Base-by-base conservation (phyloP, 2,888 invertebrate species). In the Lacanobia wlatinum region DNA sequence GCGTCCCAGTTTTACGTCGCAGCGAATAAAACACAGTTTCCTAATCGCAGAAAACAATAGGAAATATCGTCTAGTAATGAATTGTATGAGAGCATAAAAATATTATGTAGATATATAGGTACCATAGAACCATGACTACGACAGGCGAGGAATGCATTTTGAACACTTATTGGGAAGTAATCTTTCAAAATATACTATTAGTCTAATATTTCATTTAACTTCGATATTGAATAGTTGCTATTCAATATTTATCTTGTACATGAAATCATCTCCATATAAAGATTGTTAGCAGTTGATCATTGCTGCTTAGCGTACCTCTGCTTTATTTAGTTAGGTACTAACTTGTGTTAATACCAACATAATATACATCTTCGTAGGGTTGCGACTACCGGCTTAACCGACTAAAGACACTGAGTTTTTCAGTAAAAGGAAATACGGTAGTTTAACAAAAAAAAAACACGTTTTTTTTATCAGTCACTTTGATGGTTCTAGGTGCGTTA, bases 1-100 rank as follows among this genome's bases (percentile, higher is more conserved):
- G 73, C 81, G 87, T 71, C 78, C 85, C 60, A 86, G 78, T 84
- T 84, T 84, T 71, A 71, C 48, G 64, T 64, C 71, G 59, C 70
- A 52, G 62, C 60, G 59, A 53, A 74, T 67, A 70, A 80, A 71
- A 77, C 62, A 75, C 40, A 62, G 73, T 84, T 77, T 75, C 75
- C 65, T 71, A 75, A 77, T 80, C 70, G 63, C 46, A 58, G 55
- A 63, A 75, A 76, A 82, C 63, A 64, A 70, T 66, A 40, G 48
- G 43, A 65, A 81, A 70, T 70, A 61, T 75, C 23, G 34, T 53
- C 48, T n/a, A 18, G 12, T 55, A 73, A 55, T 59, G 28, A 59
- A 43, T 43, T 67, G 62, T 70, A 60, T 77, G 48, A 21, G 46
- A 53, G 18, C 46, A 28, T 46, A 23, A 43, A n/a, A n/a, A n/a